Base-by-base conservation (phyloP, 2,113 vertebrate species). In the Eupsittula cactorum region DNA sequence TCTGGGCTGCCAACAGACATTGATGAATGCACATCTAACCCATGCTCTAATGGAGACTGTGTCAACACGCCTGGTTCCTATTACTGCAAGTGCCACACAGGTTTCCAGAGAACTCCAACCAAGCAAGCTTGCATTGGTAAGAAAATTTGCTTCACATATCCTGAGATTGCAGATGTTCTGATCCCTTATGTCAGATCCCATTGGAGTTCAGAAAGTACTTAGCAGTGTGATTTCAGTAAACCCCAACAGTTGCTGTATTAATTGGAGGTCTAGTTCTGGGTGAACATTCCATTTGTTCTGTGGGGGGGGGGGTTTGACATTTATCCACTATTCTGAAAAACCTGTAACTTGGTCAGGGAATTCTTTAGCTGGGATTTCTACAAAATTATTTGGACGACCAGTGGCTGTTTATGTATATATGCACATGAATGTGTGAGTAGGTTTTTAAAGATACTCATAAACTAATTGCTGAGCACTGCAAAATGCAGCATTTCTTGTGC, bases 31-130 rank as follows among this genome's bases (percentile, higher is more conserved):
- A 92, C 68, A 46, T 98, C 97, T 68, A 97, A 98, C 69, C 98
- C 98, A 33, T 98, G 98, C 75, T 95, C 91, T 65, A 98, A 98
- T 39, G 98, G 98, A 79, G 97, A 98, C 74, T 98, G 98, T 93
- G 95, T 98, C 81, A 98, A 98, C 95, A 98, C 98, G 50, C 98
- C 98, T 88, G 98, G 98, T 42, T 98, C 98, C 49, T 98, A 98
- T 97, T 98, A 98, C 92, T 98, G 98, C 97, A 98, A 97, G 90
- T 98, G 98, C 78, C 98, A 98, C 7, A 0, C 94, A 52, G 98
- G 98, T 79, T 98, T 98, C 79, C 98, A 98, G 82, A 96, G 98
- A 82, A 97, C 96, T 46, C 97, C 98, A 28, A 97, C 97, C 49
- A 98, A 98, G 68, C 98, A 98, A 76, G 88, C 97, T 86, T 98